Percentiles rank a stretch among this genome's conserved stretches.
Conservation (phyloP, 1,140 invertebrate genomes). For the Eumeta japonica region DNA sequence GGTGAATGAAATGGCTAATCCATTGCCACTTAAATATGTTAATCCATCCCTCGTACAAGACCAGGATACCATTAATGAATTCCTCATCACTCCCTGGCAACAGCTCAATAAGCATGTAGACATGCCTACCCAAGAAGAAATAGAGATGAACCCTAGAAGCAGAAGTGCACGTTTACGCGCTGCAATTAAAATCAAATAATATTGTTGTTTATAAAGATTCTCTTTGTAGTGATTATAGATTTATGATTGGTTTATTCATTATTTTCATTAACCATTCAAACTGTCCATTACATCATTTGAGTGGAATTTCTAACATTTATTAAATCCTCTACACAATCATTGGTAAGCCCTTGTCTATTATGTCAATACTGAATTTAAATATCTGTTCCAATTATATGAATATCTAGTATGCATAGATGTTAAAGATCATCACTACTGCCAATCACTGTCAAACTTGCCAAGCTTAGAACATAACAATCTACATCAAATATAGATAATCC, state of each 20-base stretch:
- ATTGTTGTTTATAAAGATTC: conserved; percentile 8
- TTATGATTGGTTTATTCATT: background rate
- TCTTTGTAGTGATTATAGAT: background rate
- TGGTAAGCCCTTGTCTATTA: too few relatives aligned
- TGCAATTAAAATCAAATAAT: conserved; percentile 68
- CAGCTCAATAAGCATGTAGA: conserved; percentile 81
- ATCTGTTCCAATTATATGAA: too few relatives aligned
- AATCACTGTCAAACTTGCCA: too few relatives aligned
- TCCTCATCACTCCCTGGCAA: conserved; percentile 70
- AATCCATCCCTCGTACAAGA: conserved; percentile 59
- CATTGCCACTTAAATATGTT: conserved; percentile 66
- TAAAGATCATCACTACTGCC: too few relatives aligned
- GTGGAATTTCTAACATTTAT: background rate
- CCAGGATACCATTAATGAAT: conserved; percentile 59
- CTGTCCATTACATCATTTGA: background rate
- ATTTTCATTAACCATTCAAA: background rate
- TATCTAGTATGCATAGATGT: too few relatives aligned
- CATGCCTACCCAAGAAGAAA: conserved; percentile 70
- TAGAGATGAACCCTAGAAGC: conserved; percentile 77
- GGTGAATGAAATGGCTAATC: conserved; percentile 65
- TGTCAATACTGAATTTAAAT: too few relatives aligned
- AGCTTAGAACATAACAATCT: too few relatives aligned
- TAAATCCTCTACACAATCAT: too few relatives aligned
- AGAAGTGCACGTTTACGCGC: conserved; percentile 86
- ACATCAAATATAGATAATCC: too few relatives aligned